These are phyloP conservation scores for Diplolepis rosae DNA, from an alignment of 2,888 invertebrate species.

Conservation along the genomic window DNA sequence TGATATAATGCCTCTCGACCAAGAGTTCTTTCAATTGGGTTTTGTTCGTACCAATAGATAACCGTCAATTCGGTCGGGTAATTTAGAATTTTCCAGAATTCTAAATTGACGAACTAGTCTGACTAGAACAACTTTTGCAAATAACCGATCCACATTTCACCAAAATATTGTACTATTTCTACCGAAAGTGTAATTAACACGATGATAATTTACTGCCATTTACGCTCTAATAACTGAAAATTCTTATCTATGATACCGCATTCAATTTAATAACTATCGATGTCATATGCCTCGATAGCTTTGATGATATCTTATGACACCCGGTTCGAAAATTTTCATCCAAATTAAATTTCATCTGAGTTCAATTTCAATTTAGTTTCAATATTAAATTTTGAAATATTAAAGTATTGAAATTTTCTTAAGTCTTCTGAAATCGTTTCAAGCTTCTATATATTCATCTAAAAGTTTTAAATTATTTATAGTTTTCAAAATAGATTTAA, in stretches of 20 bases:
- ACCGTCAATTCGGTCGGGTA: not conserved
- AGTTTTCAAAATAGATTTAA: too few species aligned
- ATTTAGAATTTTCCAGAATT: not conserved
- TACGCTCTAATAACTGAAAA: not conserved
- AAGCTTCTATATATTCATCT: too few species aligned
- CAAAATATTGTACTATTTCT: constrained; percentile 7
- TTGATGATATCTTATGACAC: not conserved
- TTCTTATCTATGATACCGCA: not conserved
- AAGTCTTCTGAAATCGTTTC: too few species aligned
- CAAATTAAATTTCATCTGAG: not conserved
- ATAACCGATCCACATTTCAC: not conserved
- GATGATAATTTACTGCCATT: not conserved
- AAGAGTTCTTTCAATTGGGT: not conserved
- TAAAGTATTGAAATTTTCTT: too few species aligned
- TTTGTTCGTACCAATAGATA: not conserved
- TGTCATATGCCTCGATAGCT: not conserved
- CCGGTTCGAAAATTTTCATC: not conserved
- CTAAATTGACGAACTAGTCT: not conserved
- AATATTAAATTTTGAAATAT: too few species aligned
- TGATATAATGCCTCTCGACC: not conserved
- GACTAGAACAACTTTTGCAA: not conserved
- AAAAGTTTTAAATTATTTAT: too few species aligned
- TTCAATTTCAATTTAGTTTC: too few species aligned
- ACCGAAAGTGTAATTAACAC: not conserved
- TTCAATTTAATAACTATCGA: constrained; percentile 1